Evolutionary conservation across 2,888 invertebrate species (phyloP), one percentile per base, ranked within the genome.

Genomic region (Latheticus oryzae): DNA sequence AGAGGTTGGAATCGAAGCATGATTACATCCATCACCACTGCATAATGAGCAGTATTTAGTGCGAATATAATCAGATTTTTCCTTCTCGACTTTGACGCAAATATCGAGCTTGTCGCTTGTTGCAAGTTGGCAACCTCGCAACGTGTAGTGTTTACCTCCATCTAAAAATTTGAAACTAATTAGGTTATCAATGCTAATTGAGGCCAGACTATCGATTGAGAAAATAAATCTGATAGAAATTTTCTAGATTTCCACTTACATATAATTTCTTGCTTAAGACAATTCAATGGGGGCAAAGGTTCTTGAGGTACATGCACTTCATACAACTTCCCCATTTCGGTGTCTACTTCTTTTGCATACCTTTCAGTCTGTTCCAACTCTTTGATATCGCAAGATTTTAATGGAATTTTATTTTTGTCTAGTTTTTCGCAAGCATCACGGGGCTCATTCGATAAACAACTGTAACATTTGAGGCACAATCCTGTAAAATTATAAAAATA

Each of bases 21-120:
- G 61, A 64, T 85, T 85, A 76, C 85, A 85, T 48, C 74, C 78
- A 55, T 85, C 84, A 57, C 77, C 79, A 68, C 81, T 78, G 68
- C 85, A 85, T 28, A 81, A 63, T 2, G 73, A 71, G 60, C 78
- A 78, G 53, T 74, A 69, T 15, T 62, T 51, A 5, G 65, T 69
- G 26, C 62, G 63, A 11, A 76, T 53, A 8, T 62, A 61, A 11
- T 70, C 68, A 3, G 70, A 67, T 2, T 64, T 62, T 24, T 61
- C 63, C 26, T 72, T 67, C 12, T 65, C 64, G 11, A 76, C 66
- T 56, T 75, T 75, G 7, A 69, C 67, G 63, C 78, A 78, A 21
- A 77, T 73, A 59, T 76, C 75, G 30, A 74, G 56, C 17, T 70
- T 64, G 8, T 69, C 68, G 35, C 71, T 72, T 16, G 72, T 70